Evolutionary conservation across 2,888 invertebrate species (phyloP).

Genomic region (Drosophila rubida): DNA sequence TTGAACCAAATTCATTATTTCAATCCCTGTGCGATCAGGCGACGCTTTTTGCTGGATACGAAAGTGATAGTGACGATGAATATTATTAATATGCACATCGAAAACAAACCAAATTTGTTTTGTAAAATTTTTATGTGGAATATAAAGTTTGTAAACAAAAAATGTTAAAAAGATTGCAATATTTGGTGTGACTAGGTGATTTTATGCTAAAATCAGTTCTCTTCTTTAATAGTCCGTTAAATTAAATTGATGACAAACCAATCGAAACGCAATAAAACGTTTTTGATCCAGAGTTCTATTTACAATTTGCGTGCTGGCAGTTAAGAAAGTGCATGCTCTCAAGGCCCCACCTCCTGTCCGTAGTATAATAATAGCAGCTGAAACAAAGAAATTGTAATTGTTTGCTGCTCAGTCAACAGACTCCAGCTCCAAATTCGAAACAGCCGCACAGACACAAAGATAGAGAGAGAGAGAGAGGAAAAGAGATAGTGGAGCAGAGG

Average conservation of each 20-base stretch:
- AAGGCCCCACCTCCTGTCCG: not conserved
- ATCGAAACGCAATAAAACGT: too few relatives aligned
- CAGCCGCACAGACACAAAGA: constrained; percentile 58
- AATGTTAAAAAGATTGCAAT: too few relatives aligned
- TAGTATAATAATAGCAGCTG: constrained; percentile 45
- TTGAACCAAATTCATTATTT: not conserved
- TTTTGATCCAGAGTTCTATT: too few relatives aligned
- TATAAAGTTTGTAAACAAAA: not conserved
- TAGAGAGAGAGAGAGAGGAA: not conserved
- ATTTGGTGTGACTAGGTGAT: too few relatives aligned
- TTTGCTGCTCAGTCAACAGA: constrained; percentile 31
- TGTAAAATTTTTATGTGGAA: not conserved
- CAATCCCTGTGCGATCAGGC: not conserved
- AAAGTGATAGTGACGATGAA: not conserved
- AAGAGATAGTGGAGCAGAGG: not conserved
- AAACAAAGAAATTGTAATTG: constrained; percentile 60
- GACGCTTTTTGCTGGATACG: not conserved
- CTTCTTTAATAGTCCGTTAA: too few relatives aligned
- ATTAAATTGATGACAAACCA: too few relatives aligned
- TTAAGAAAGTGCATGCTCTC: constrained; percentile 18
- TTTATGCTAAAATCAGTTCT: too few relatives aligned
- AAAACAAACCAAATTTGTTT: not conserved
- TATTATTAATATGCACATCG: not conserved
- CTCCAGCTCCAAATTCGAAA: constrained; percentile 15
- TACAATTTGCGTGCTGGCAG: constrained; percentile 14